Percentiles rank a stretch among this genome's conserved stretches.
Evolutionary conservation across 2,797 vertebrate species (phyloP).

Genomic region (Clarias pachynema): DNA sequence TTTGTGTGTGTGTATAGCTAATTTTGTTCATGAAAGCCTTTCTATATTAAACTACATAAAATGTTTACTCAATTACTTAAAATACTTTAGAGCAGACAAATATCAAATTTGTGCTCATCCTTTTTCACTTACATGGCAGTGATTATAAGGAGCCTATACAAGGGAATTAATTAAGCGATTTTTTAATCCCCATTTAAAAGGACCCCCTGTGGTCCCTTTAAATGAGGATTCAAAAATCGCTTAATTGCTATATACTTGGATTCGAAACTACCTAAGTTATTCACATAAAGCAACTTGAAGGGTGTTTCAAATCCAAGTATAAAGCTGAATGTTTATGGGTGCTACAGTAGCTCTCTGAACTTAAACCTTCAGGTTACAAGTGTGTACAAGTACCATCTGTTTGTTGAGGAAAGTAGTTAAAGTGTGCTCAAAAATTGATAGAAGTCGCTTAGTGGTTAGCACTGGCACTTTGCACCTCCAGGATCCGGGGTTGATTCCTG

Average conservation of each 20-base stretch:
- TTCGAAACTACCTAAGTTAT: too few species aligned
- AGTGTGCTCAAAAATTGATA: not conserved
- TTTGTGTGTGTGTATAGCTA: not conserved
- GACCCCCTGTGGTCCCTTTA: constrained; percentile 25
- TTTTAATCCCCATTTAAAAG: constrained; percentile 23
- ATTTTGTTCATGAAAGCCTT: not conserved
- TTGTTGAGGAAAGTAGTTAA: not conserved
- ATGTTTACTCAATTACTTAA: not conserved
- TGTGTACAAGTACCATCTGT: not conserved
- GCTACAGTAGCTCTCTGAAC: not conserved
- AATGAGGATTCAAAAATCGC: not conserved
- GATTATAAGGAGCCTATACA: constrained; percentile 13
- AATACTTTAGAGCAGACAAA: not conserved
- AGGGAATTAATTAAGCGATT: constrained; percentile 23
- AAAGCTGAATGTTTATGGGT: not conserved
- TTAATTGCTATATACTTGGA: too few species aligned
- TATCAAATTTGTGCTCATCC: not conserved
- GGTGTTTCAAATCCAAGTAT: not conserved
- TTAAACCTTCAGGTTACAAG: not conserved
- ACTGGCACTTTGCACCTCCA: too few species aligned
- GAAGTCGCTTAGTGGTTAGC: too few species aligned
- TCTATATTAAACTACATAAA: not conserved
- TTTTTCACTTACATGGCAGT: constrained; percentile 2
- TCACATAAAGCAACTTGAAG: not conserved
- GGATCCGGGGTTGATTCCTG: too few species aligned